Evolutionary conservation across 2,888 invertebrate genomes (phyloP).

Genomic region (Agrenia bidenticulata): DNA sequence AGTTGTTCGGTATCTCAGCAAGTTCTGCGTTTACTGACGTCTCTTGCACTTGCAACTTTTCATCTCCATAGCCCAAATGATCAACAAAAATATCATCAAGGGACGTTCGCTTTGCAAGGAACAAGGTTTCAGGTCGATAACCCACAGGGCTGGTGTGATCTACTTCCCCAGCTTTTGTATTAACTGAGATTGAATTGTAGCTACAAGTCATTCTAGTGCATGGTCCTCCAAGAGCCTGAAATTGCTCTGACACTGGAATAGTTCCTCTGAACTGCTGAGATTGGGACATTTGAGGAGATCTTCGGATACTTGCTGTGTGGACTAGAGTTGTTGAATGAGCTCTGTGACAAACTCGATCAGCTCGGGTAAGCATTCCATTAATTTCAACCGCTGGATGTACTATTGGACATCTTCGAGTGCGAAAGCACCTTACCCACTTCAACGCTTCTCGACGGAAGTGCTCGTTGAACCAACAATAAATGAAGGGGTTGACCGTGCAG

Average conservation of each 20-base stretch:
- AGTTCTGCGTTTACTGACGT: too few relatives aligned
- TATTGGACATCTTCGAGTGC: slow-evolving; percentile 43
- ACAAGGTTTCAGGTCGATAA: slow-evolving; percentile 12
- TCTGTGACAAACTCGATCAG: slow-evolving; percentile 37
- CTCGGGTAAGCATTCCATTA: slow-evolving; percentile 48
- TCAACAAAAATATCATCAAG: slow-evolving; percentile 4
- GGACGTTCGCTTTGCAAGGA: slow-evolving; percentile 2
- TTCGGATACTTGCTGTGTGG: slow-evolving; percentile 30
- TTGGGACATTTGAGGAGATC: slow-evolving; percentile 20
- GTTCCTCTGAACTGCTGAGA: slow-evolving; percentile 1
- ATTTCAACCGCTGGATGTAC: slow-evolving; percentile 52
- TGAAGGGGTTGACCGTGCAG: slow-evolving; percentile 59
- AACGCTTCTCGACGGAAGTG: slow-evolving; percentile 55
- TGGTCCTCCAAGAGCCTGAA: not conserved
- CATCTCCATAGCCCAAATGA: not conserved
- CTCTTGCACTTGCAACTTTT: not conserved
- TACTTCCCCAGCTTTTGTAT: not conserved
- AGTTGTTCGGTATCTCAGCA: too few relatives aligned
- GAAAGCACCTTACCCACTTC: slow-evolving; percentile 54
- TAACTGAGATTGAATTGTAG: not conserved
- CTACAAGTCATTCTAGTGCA: not conserved
- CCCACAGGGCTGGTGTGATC: not conserved
- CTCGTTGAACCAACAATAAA: slow-evolving; percentile 60
- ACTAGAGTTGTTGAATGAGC: slow-evolving; percentile 40
- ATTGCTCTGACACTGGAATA: slow-evolving; percentile 3